phyloP scores from a whole-genome alignment of 2,888 invertebrate genomes.

The Germaria angustata region DNA sequence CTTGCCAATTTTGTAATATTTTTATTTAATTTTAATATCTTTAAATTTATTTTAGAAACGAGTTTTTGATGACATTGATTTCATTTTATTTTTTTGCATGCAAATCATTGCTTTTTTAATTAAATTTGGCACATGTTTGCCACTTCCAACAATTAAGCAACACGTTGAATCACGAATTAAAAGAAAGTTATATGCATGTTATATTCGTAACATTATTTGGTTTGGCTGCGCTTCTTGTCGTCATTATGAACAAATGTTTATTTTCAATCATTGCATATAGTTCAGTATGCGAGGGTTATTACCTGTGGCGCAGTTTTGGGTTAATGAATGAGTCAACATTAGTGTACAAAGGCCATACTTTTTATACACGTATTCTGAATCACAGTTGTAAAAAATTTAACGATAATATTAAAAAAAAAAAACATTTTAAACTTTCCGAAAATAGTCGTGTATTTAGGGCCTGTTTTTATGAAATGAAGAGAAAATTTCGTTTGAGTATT shows the following conservation, averaged over 20 bases:
- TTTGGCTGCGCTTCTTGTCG: neutral
- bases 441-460: no score
- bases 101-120: neutral
- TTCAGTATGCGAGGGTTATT: no score
- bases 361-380: no score
- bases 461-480: no score
- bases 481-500: no score
- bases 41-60: neutral
- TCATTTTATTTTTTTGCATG: neutral
- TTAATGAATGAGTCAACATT: no score
- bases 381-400: no score
- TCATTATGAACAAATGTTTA: neutral
- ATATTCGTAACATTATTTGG: neutral
- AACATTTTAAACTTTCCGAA: no score
- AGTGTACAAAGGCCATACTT: no score
- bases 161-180: neutral
- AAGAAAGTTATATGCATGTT: neutral
- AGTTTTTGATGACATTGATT: neutral
- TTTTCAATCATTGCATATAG: no score
- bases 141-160: neutral
- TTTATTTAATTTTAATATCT: neutral
- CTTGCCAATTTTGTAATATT: neutral
- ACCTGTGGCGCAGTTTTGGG: no score
- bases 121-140: neutral
- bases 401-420: no score